These are phyloP conservation scores for Danio choprae DNA, from an alignment of 2,797 vertebrate genomes.

Conservation along the genomic window DNA sequence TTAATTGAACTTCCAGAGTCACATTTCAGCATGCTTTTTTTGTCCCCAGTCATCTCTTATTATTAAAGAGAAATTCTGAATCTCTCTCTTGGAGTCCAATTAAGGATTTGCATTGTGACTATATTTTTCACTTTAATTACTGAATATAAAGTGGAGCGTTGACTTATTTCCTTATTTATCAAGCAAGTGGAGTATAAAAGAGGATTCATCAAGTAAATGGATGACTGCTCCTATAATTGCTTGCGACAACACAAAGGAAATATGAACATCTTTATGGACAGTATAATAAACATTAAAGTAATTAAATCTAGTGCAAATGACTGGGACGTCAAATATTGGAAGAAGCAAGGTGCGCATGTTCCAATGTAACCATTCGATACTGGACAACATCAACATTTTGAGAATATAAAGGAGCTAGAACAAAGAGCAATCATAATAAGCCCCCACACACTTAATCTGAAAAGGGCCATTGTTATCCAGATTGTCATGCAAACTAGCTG, in stretches of 20 bases:
- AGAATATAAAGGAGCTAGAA: conserved; percentile 37
- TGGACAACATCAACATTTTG: conserved; percentile 37
- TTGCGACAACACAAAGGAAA: conserved; percentile 84
- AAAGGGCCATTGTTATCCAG: conserved; percentile 44
- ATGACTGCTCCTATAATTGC: conserved; percentile 95
- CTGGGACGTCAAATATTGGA: conserved; percentile 79
- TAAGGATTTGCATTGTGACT: conserved; percentile 99
- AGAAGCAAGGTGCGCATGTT: conserved; percentile 52
- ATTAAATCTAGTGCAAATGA: conserved; percentile 89
- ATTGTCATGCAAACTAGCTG: conserved; percentile 54
- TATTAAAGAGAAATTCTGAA: conserved; percentile 99
- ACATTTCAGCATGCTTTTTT: conserved; percentile 98
- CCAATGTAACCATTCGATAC: conserved; percentile 14
- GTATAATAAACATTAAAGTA: conserved; percentile 91
- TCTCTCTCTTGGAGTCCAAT: conserved; percentile 99
- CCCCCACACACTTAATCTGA: conserved; percentile 41
- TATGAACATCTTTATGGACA: conserved; percentile 88
- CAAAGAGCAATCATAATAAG: conserved; percentile 52
- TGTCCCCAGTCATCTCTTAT: conserved; percentile 99
- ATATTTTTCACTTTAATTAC: conserved; percentile 99
- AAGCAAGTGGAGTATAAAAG: conserved; percentile 87
- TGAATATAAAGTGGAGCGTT: conserved; percentile 92
- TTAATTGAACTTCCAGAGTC: conserved; percentile 94
- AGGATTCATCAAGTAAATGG: conserved; percentile 98
- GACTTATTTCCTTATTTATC: conserved; percentile 99